These are phyloP conservation scores for Symphodus melops DNA, from an alignment of 2,113 vertebrate species.

Conservation along the genomic window DNA sequence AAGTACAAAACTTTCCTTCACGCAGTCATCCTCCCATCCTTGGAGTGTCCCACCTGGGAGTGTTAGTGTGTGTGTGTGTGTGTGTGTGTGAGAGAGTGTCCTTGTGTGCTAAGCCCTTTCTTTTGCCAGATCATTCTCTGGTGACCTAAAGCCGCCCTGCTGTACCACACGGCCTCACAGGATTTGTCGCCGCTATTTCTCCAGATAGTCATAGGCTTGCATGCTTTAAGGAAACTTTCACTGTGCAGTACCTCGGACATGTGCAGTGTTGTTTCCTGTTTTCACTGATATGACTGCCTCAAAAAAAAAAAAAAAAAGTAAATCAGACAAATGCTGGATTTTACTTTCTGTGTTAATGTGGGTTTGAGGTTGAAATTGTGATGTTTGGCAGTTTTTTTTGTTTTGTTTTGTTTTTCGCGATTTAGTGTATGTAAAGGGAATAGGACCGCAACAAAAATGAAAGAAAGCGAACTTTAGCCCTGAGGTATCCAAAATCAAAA, in stretches of 20 bases:
- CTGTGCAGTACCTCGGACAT: slow-evolving; percentile 1
- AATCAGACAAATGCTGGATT: neutral
- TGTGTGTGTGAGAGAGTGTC: slow-evolving; percentile 48
- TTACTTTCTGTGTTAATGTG: slow-evolving; percentile 1
- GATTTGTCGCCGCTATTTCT: slow-evolving; percentile 21
- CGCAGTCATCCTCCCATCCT: slow-evolving; percentile 50
- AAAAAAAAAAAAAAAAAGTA: no score
- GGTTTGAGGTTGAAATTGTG: slow-evolving; percentile 5
- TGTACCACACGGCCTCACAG: slow-evolving; percentile 18
- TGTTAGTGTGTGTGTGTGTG: slow-evolving; percentile 55
- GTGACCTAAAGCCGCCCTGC: slow-evolving; percentile 33
- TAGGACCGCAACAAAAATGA: slow-evolving; percentile 5
- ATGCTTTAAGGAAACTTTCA: slow-evolving; percentile 21
- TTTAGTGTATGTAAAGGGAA: neutral
- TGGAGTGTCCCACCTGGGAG: slow-evolving; percentile 76
- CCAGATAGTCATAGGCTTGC: slow-evolving; percentile 41
- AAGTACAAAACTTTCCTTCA: slow-evolving; percentile 76
- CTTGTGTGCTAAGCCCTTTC: slow-evolving; percentile 47
- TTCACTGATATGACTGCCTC: slow-evolving; percentile 3
- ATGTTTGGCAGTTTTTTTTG: neutral
- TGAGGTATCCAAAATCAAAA: slow-evolving; percentile 23
- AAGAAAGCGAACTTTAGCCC: slow-evolving; percentile 27
- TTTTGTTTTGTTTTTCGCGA: no score
- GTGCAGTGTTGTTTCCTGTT: slow-evolving; percentile 45
- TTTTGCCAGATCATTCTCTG: slow-evolving; percentile 59